Evolutionary conservation across 53 echinoderm and acorn worm species (phyloP), one percentile per base, ranked within the genome.

Genomic region (Patiria pectinifera): DNA sequence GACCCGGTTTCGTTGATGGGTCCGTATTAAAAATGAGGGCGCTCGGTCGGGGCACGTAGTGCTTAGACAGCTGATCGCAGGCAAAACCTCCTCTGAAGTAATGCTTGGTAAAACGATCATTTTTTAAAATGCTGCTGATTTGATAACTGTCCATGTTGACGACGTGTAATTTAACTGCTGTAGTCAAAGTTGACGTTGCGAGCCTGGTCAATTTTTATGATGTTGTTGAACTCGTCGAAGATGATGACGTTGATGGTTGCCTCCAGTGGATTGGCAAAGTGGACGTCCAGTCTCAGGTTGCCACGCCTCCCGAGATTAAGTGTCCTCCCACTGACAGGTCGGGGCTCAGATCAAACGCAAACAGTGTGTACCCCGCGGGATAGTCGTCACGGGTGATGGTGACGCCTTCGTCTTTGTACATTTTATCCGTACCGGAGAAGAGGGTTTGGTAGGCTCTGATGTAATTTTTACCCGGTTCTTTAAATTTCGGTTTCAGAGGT

Each of bases 111-210:
- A 80, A 66, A 62, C 15, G 48, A 3, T 93, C 89, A 0, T 78
- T 69, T 63, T 26, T 62, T 48, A 89, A 76, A 2, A 89, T 58
- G 77, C 44, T 59, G 2, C 16, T 76, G 24, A 93, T 93, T 44
- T 93, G 21, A 58, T 60, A 19, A 47, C 63, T 88, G 24, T 93
- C 80, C 86, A 92, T 92, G 44, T 6, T 78, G 16, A 9, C 7
- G n/a, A 21, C 15, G 13, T 4, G 21, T 69, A 11, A 69, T 69
- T 77, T 53, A 93, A 59, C 88, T 91, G 15, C 82, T 18, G 44
- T 91, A 87, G 63, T 94, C 94, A 86, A 84, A 92, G 22, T 87
- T 86, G 88, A 94, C 58, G 84, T 94, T 87, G 26, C 94, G 81
- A 14, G 91, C 71, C 80, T 87, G 92, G 44, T 94, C 94, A 45